Percentiles rank a stretch among this genome's conserved stretches.
Evolutionary conservation across 2,797 vertebrate species (phyloP).

Genomic region (Bufotes viridis): DNA sequence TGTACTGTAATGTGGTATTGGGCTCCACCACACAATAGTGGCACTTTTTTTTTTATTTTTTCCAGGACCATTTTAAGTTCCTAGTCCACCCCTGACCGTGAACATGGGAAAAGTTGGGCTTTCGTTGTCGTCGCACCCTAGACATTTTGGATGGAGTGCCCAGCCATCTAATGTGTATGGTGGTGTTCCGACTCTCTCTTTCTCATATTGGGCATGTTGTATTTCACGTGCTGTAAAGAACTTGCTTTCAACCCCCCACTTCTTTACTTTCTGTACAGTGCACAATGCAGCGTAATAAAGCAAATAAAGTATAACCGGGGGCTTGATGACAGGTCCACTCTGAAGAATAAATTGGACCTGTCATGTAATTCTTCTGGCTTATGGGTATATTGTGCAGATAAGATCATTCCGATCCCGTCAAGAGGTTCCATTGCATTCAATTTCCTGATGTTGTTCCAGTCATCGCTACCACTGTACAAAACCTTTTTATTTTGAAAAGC

Average conservation of each 20-base stretch:
- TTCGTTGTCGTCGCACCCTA: no score
- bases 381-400: neutral
- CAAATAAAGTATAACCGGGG: neutral
- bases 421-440: neutral
- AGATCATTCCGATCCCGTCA: neutral
- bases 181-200: no score
- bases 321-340: neutral
- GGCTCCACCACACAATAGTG: no score
- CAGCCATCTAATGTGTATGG: no score
- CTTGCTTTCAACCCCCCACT: neutral
- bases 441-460: conserved; percentile 3
- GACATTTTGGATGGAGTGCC: no score
- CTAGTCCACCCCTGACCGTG: no score
- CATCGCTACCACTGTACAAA: neutral
- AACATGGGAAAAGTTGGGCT: no score
- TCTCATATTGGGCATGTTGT: no score
- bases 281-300: neutral
- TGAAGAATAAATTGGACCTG: neutral
- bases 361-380: neutral
- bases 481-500: neutral
- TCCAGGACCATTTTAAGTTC: no score
- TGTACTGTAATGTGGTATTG: no score
- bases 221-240: neutral
- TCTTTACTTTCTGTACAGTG: neutral
- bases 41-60: no score